Evolutionary conservation across 2,113 vertebrate genomes (phyloP), one percentile per base, ranked within the genome.

Genomic region (Castor canadensis): DNA sequence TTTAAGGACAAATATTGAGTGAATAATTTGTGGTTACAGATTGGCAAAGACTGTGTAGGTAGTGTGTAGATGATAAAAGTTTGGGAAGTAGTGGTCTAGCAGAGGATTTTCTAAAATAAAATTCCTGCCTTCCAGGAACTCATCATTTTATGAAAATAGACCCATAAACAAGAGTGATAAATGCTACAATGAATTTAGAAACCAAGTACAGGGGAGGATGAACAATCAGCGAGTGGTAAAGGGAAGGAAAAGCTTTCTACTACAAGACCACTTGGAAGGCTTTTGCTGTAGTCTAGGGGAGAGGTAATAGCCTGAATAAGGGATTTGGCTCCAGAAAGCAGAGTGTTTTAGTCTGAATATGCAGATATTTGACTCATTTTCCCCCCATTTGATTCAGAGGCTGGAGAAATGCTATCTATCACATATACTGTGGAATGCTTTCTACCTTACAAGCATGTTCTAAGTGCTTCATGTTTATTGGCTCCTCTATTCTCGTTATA

Each of bases 41-140:
- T 2, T 87, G 76, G 77, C 58, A 94, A 96, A 92, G 16, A 93
- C 3, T n/a, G 5, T 80, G 32, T 38, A 79, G 47, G 56, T 82
- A 60, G 28, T 56, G 72, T 56, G 49, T 38, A 79, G 67, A 71
- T 66, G 67, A 88, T 9, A 52, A 56, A 87, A 66, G 62, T 87
- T 75, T 94, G 83, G 24, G 38, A 72, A 92, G 73, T n/a, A 75
- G 7, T 24, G 6, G 52, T 79, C 40, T 35, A 90, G 62, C 30
- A 69, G 75, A 86, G 17, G 30, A 84, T 84, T 84, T 47, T 62
- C 26, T 88, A 47, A 91, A 91, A 82, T 43, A 79, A 83, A 96
- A 93, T 66, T 75, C 35, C n/a, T 94, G 69, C 28, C 75, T 94
- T 93, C 45, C n/a, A 86, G 30, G 87, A 93, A 85, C 17, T 85